Conservation (phyloP, 1,140 invertebrate genomes). For the Neomicropteryx cornuta region DNA sequence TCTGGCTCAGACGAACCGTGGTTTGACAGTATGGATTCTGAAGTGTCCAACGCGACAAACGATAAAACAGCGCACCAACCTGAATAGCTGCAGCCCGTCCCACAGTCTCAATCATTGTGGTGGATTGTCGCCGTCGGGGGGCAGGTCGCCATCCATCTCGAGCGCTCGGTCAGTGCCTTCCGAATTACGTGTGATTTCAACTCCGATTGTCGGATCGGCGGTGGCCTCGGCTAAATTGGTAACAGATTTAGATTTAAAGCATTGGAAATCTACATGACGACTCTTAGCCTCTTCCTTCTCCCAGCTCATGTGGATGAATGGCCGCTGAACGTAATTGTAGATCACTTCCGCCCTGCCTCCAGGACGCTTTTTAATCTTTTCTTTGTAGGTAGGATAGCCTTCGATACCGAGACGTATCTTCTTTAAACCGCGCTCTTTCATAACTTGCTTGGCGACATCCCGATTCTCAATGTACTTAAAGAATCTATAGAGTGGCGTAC, state of each 20-base stretch:
- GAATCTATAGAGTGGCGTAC: constrained; percentile 90
- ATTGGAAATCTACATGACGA: constrained; percentile 97
- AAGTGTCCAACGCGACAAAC: too few relatives aligned
- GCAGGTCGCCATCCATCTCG: too few relatives aligned
- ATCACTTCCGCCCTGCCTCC: constrained; percentile 91
- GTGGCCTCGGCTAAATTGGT: constrained; percentile 87
- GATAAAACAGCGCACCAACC: too few relatives aligned
- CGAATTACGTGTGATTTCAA: constrained; percentile 19
- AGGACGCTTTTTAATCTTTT: constrained; percentile 86
- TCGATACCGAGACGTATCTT: constrained; percentile 99
- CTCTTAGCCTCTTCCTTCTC: constrained; percentile 99
- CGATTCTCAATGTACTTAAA: constrained; percentile 99
- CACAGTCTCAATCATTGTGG: too few relatives aligned
- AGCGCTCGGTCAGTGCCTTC: constrained; percentile 12
- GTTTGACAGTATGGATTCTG: too few relatives aligned
- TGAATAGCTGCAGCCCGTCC: too few relatives aligned
- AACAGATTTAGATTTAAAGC: constrained; percentile 89
- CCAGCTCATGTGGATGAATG: constrained; percentile 99
- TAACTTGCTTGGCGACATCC: constrained; percentile 97
- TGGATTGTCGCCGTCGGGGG: too few relatives aligned
- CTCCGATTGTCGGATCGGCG: constrained; percentile 58
- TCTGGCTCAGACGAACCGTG: too few relatives aligned
- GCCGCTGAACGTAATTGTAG: constrained; percentile 99
- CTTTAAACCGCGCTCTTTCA: constrained; percentile 96
- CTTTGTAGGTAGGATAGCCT: constrained; percentile 98